Base-by-base conservation (phyloP, 2,113 vertebrate genomes). In the Odontophorus gujanensis region DNA sequence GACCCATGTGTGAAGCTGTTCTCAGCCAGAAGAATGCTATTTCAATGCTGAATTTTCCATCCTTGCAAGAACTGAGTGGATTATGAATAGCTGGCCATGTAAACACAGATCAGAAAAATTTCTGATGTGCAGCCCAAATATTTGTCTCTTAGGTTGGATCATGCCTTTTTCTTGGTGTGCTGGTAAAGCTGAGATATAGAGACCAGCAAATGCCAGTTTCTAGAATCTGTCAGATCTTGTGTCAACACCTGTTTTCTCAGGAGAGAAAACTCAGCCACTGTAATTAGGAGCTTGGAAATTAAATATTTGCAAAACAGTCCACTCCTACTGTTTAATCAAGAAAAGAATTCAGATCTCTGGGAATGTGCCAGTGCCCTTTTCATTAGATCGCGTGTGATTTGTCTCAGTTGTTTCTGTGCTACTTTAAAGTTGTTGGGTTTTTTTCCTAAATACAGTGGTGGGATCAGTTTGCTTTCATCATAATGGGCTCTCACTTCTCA, bases 221-320 rank as follows among this genome's bases (percentile, higher is more conserved):
- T 95, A 96, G 82, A 92, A 95, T 95, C 94, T 95, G 82, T 94
- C 87, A 91, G 95, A 96, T 95, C 93, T 93, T 95, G 80, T 95
- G 95, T 95, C 90, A 95, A 91, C 93, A 97, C 95, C 94, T 94
- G 94, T 95, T 97, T 96, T 84, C 96, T 95, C 95, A 86, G 82
- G 92, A 93, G 95, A 21, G 71, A 88, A 94, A 93, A 72, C 85
- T 91, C 92, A 95, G 93, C 90, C 95, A 94, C 85, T 90, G 87
- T 95, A 97, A 96, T 95, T 95, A 97, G 93, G 95, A 81, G 92
- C 92, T 91, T 97, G 94, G 81, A 95, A 96, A 95, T 96, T 95
- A 95, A 97, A 96, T 95, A 96, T 97, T 94, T 96, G 95, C 94
- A 88, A 95, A 95, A 85, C 87, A 96, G 92, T 95, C 96, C 93